phyloP scores from a whole-genome alignment of 2,888 invertebrate species.

The Dicyrtoma fusca region DNA sequence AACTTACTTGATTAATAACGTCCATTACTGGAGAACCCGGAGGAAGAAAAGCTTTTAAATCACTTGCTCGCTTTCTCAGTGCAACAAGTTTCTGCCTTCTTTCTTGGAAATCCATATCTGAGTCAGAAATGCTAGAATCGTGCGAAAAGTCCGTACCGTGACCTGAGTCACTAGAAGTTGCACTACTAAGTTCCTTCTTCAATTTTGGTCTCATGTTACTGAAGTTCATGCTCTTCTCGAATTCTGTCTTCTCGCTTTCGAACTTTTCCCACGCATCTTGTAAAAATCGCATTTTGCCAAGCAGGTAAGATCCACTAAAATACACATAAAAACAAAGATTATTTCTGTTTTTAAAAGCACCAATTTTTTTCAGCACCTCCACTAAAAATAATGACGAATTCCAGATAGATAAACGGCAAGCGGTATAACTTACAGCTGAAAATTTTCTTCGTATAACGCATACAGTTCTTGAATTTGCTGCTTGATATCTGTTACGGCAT shows the following conservation, averaged over 20 bases:
- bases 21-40: slow-evolving; percentile 54
- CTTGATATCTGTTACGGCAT: slow-evolving; percentile 48
- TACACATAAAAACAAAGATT: background rate
- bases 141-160: slow-evolving; percentile 56
- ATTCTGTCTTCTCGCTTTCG: slow-evolving; percentile 53
- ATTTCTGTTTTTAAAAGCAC: too few relatives aligned
- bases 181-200: slow-evolving; percentile 52
- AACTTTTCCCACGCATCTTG: slow-evolving; percentile 56
- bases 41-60: slow-evolving; percentile 53
- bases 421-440: slow-evolving; percentile 51
- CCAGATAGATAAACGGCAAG: background rate
- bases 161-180: slow-evolving; percentile 55
- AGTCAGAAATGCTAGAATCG: slow-evolving; percentile 55
- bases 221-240: slow-evolving; percentile 50
- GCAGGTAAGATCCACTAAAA: slow-evolving; percentile 52
- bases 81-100: slow-evolving; percentile 51
- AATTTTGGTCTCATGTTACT: slow-evolving; percentile 42
- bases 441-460: slow-evolving; percentile 56
- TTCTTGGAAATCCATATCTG: slow-evolving; percentile 55
- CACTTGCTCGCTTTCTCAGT: slow-evolving; percentile 52
- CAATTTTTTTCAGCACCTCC: too few relatives aligned
- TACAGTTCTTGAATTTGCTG: slow-evolving; percentile 55
- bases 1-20: slow-evolving; percentile 53
- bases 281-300: slow-evolving; percentile 55
- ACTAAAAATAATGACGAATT: background rate